A percentile compares a stretch with the other conserved stretches of the same genome.
Evolutionary conservation across 2,797 vertebrate genomes (phyloP).

Genomic region (Phoebastria nigripes): DNA sequence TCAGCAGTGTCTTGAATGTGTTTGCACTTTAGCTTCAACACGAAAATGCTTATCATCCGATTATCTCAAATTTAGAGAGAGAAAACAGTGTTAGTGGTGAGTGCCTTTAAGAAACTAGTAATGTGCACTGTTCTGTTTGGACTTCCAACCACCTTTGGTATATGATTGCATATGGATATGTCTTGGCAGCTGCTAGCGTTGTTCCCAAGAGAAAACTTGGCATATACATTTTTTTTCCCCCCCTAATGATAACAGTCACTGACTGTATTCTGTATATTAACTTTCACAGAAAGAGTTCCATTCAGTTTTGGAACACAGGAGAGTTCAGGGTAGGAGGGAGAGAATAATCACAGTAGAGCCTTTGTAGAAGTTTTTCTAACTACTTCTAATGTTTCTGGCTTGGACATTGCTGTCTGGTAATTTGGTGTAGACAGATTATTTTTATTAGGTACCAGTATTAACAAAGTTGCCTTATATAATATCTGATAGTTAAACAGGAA

Average conservation of each 20-base stretch:
- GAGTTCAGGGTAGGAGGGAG: conserved; percentile 50
- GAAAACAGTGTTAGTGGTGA: background rate
- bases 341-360: conserved; percentile 42
- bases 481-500: conserved; percentile 70
- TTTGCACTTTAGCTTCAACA: background rate
- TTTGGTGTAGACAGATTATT: conserved; percentile 52
- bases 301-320: conserved; percentile 59
- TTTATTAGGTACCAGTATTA: conserved; percentile 64
- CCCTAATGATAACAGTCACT: conserved; percentile 52
- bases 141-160: conserved; percentile 40
- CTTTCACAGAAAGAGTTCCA: conserved; percentile 65
- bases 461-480: conserved; percentile 53
- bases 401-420: conserved; percentile 6
- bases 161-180: conserved; percentile 25
- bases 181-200: conserved; percentile 46
- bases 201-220: conserved; percentile 56
- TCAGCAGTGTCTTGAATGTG: background rate
- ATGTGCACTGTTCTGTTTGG: background rate
- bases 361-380: conserved; percentile 60
- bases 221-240: background rate
- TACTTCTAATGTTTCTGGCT: conserved; percentile 35
- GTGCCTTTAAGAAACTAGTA: background rate
- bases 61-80: background rate
- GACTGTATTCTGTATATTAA: conserved; percentile 58
- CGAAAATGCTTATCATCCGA: rapidly evolving